Evolutionary conservation across 2,888 invertebrate genomes (phyloP), one percentile per base, ranked within the genome.

Genomic region (Hetaerina titia): DNA sequence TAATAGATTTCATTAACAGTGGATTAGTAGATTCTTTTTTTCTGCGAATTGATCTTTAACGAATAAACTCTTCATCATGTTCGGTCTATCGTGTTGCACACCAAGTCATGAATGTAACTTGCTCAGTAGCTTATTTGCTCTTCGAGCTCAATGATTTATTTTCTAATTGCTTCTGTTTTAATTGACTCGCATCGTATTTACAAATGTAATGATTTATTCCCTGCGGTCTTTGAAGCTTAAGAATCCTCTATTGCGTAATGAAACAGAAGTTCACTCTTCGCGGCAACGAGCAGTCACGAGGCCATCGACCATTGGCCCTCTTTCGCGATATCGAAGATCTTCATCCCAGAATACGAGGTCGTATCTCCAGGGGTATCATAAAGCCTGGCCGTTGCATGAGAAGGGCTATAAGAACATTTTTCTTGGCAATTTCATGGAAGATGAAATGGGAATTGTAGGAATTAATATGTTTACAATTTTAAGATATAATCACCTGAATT

Each of bases 311-410:
- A 31, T 74, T 74, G 74, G 25, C 74, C 74, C 25, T 25, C 8
- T 81, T 81, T 31, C 81, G 81, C 13, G 25, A 81, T 81, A 81
- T 81, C 81, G 81, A 81, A 81, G 31, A 81, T 81, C 81, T 15
- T 81, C 31, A 13, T 25, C 11, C 81, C 31, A 69, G 25, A 25
- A 81, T 81, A n/a, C 8, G 81, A 81, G 31, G 81, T 81, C 31
- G 11, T 81, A 81, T 81, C 81, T 81, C 31, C 22, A 13, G 69
- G 81, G 31, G 31, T 81, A 81, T 81, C 81, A 31, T 81, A 31
- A 81, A 81, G 25, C 31, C 81, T 15, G 31, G 11, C 31, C 31
- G 81, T 81, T 19, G 81, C 81, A 22, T 81, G 81, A 31, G 81
- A 11, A 1, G 81, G 13, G 31, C 25, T 15, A 25, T 7, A 25